Evolutionary conservation across 2,888 invertebrate species (phyloP).

Genomic region (Thymelicus lineola): DNA sequence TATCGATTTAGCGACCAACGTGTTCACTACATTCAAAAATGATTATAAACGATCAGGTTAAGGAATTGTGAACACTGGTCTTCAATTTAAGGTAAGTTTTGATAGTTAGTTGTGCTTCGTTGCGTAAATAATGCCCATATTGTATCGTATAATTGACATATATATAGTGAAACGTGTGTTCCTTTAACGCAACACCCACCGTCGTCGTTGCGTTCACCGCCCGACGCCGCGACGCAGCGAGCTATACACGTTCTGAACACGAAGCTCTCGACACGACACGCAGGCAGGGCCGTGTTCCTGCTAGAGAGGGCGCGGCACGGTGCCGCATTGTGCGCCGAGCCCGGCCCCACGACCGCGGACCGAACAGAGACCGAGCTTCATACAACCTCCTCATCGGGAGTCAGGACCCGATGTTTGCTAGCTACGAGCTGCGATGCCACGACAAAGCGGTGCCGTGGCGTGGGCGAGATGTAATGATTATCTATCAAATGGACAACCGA

Average conservation of each 20-base stretch:
- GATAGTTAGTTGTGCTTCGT: too few relatives aligned
- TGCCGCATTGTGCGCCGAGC: slow-evolving; percentile 27
- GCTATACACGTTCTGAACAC: slow-evolving; percentile 2
- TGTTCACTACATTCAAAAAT: too few relatives aligned
- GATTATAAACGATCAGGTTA: too few relatives aligned
- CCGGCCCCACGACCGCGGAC: background rate
- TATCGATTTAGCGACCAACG: too few relatives aligned
- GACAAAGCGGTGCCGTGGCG: background rate
- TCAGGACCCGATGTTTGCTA: background rate
- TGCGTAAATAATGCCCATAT: background rate
- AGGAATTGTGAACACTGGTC: too few relatives aligned
- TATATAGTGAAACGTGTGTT: background rate
- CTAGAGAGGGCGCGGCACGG: slow-evolving; percentile 15
- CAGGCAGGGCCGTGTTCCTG: slow-evolving; percentile 8
- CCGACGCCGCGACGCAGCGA: background rate
- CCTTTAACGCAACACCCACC: background rate
- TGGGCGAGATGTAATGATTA: background rate
- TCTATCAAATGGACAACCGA: background rate
- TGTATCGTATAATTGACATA: background rate
- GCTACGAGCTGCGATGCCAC: background rate
- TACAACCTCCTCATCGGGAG: background rate
- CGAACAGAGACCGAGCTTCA: background rate
- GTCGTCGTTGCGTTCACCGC: background rate
- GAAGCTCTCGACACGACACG: slow-evolving; percentile 6
- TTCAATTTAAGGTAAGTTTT: too few relatives aligned